These are phyloP conservation scores for Hoplodrina ambigua DNA, from an alignment of 2,888 invertebrate species.

Conservation along the genomic window DNA sequence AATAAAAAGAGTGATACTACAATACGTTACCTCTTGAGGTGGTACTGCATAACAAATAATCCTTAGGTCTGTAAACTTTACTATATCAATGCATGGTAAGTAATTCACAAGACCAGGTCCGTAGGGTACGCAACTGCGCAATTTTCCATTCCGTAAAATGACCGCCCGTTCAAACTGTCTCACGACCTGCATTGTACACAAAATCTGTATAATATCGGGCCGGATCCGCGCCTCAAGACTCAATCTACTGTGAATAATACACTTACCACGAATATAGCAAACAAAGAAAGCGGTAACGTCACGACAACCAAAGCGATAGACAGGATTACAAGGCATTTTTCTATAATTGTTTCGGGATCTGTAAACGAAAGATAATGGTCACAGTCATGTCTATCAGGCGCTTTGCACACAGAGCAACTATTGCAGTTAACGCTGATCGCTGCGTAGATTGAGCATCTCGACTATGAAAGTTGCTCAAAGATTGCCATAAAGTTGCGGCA, in stretches of 20 bases:
- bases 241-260: too few species aligned
- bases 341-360: constrained; percentile 67
- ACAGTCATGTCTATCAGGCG: not conserved
- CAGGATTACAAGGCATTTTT: constrained; percentile 68
- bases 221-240: too few species aligned
- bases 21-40: constrained; percentile 95
- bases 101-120: constrained; percentile 96
- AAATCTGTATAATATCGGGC: not conserved
- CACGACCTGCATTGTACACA: constrained; percentile 87
- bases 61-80: constrained; percentile 96
- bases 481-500: too few species aligned
- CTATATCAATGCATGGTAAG: constrained; percentile 96
- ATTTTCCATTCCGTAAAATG: constrained; percentile 95
- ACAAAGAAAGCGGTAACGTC: constrained; percentile 74
- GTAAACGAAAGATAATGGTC: constrained; percentile 52
- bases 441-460: too few species aligned
- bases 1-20: too few species aligned
- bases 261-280: constrained; percentile 73
- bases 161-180: constrained; percentile 95
- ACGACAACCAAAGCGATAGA: constrained; percentile 69
- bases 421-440: too few species aligned
- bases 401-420: too few species aligned
- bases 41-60: constrained; percentile 97
- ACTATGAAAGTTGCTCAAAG: too few species aligned
- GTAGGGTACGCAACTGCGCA: constrained; percentile 91